phyloP scores from a whole-genome alignment of 1,140 invertebrate species.

The Rhysida immarginata region DNA sequence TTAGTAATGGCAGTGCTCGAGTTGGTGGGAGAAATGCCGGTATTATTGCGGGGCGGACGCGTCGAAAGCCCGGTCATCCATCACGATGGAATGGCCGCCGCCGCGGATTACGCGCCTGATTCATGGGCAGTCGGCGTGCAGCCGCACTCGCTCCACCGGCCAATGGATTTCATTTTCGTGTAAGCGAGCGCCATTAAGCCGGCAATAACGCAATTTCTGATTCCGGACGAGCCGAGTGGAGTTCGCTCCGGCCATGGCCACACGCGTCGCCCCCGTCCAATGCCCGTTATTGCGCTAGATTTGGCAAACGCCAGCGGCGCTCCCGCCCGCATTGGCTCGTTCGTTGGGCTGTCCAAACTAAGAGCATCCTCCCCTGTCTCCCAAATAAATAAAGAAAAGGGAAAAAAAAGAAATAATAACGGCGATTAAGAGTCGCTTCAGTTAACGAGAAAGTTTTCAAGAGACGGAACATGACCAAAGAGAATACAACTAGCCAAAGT shows the following conservation, averaged over 20 bases:
- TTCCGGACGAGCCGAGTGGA: no score
- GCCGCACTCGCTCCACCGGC: not conserved
- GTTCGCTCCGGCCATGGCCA: no score
- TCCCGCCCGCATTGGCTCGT: not conserved
- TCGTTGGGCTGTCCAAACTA: no score
- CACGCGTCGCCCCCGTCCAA: not conserved
- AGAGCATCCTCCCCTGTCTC: no score
- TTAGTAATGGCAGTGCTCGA: not conserved
- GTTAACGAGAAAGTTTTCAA: no score
- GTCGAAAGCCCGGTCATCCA: no score
- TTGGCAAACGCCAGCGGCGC: not conserved
- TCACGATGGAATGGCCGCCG: not conserved
- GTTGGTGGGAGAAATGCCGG: not conserved
- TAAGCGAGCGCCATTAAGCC: not conserved
- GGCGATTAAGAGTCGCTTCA: no score
- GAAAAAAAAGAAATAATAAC: no score
- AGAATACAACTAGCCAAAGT: no score
- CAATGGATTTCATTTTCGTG: not conserved
- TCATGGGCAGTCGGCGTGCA: not conserved
- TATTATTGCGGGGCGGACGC: not conserved
- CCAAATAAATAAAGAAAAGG: no score
- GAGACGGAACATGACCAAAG: no score
- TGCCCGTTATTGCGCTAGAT: not conserved
- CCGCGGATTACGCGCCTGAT: not conserved
- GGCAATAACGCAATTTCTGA: not conserved